Percentiles rank a stretch among this genome's conserved stretches.
Conservation (phyloP, 2,888 invertebrate genomes). For the Prenolepis imparis region DNA sequence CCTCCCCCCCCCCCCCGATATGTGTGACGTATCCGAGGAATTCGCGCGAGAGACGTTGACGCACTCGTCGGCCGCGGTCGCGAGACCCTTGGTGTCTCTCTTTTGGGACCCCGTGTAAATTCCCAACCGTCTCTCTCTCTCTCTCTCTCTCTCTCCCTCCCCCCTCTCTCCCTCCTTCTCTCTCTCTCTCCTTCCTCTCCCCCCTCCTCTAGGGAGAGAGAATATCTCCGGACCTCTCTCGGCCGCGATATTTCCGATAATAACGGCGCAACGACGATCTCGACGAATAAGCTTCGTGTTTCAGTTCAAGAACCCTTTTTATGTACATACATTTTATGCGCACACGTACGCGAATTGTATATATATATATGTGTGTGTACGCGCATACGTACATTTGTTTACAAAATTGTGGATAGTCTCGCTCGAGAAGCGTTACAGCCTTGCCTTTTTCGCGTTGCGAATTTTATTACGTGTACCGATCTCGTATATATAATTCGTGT, state of each 20-base stretch:
- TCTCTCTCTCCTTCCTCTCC: no score
- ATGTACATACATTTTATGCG: conserved; percentile 24
- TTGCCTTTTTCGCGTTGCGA: not conserved
- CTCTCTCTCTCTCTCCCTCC: no score
- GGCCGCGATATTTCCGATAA: conserved; percentile 5
- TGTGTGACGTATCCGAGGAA: conserved; percentile 64
- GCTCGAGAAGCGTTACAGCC: not conserved
- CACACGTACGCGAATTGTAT: not conserved
- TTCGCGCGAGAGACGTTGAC: conserved; percentile 38
- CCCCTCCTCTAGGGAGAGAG: not conserved
- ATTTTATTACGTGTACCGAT: not conserved
- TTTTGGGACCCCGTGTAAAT: not conserved
- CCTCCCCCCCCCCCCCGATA: conserved; percentile 47
- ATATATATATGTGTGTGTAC: not conserved
- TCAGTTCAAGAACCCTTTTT: conserved; percentile 51
- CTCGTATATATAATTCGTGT: not conserved
- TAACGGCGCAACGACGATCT: conserved; percentile 11
- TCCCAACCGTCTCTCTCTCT: no score
- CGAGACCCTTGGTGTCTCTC: not conserved
- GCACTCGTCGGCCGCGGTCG: conserved; percentile 2
- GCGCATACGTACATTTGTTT: conserved; percentile 46
- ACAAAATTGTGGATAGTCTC: conserved; percentile 23
- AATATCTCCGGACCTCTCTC: not conserved
- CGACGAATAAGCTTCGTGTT: conserved; percentile 27
- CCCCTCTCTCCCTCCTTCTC: no score